Evolutionary conservation across 2,888 invertebrate genomes (phyloP), one percentile per base, ranked within the genome.

Genomic region (Pharmacophagus antenor): DNA sequence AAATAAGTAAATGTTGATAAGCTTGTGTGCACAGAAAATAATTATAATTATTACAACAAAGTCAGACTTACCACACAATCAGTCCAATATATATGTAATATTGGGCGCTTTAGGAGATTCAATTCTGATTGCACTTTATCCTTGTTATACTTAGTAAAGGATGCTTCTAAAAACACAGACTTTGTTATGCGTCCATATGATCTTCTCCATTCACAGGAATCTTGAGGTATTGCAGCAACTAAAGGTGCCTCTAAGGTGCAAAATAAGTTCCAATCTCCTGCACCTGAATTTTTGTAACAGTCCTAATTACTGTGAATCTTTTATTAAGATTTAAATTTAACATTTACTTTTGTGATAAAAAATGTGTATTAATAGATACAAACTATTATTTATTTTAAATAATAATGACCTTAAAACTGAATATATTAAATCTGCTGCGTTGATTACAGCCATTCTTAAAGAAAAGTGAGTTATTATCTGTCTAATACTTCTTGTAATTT

Each of bases 41-140:
- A n/a, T n/a, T n/a, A 31, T 31, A 31, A 31, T 31, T 31, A 31
- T 31, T 15, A 31, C 31, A 15, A 31, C 12, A n/a, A n/a, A n/a
- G 15, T 15, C 37, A 37, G n/a, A 44, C 93, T 91, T 92, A 98
- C 98, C 80, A 94, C 93, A 92, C 98, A 98, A 80, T 98, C 98
- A 21, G 96, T 98, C 95, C 98, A 98, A 84, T 95, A 99, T 62
- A 97, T 95, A 82, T 99, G 98, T 77, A 99, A 94, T 80, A 98
- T 95, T 12, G 98, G 97, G 71, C 96, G 95, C 68, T 96, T 95
- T 62, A 98, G 91, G 50, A 98, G 92, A 76, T 95, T 95, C 85
- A 95, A 94, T 78, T 94, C 94, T 63, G 94, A 93, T 49, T 95
- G 95, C 57, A 97, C 81, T 63, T 94, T 93, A 57, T 93, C 94